These are phyloP conservation scores for Melanotaenia parkinsoni DNA, from an alignment of 2,797 vertebrate genomes.

Conservation along the genomic window DNA sequence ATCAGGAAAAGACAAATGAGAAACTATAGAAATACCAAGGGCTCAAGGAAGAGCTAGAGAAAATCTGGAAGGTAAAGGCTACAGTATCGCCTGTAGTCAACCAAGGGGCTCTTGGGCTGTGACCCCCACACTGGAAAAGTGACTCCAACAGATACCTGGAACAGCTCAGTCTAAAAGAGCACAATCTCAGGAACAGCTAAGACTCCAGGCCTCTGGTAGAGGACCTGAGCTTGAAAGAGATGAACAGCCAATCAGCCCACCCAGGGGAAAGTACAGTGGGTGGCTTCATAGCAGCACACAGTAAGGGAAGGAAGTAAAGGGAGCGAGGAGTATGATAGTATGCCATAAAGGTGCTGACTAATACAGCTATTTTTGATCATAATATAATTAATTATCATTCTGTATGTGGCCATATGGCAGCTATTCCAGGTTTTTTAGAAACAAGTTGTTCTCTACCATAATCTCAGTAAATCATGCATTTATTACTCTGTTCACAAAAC, in stretches of 20 bases:
- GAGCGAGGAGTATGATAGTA: neutral
- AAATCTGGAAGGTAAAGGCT: neutral
- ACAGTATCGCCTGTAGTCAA: neutral
- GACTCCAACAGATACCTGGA: too few relatives aligned
- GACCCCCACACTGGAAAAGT: neutral
- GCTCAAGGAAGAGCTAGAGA: neutral
- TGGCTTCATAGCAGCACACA: neutral
- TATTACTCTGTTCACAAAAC: conserved; percentile 12
- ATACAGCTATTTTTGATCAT: conserved; percentile 2
- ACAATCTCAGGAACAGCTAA: too few relatives aligned
- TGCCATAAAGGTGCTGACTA: neutral
- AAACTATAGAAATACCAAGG: neutral
- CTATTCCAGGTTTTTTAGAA: neutral
- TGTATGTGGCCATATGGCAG: neutral
- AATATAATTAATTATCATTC: conserved; percentile 1
- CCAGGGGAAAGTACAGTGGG: neutral
- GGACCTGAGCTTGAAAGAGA: too few relatives aligned
- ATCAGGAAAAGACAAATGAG: neutral
- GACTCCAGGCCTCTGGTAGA: too few relatives aligned
- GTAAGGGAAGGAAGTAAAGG: neutral
- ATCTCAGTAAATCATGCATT: conserved; percentile 17
- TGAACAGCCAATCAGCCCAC: neutral
- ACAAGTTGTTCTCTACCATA: neutral
- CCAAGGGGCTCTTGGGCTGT: neutral
- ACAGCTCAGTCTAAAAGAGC: too few relatives aligned